phyloP scores from a whole-genome alignment of 1,140 invertebrate species.

The Fopius arisanus region DNA sequence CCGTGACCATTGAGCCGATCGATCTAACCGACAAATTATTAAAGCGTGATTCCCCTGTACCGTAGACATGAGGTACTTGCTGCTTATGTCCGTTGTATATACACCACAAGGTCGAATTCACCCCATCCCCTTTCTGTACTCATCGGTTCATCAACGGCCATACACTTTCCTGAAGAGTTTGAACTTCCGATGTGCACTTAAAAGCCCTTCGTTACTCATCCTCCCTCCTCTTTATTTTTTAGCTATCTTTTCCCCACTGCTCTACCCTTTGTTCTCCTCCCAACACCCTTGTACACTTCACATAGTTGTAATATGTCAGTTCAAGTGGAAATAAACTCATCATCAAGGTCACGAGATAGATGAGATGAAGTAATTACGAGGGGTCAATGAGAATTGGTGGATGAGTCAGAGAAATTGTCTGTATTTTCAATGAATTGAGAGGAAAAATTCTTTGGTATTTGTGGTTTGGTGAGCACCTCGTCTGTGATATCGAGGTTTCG shows the following conservation, averaged over 20 bases:
- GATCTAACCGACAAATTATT: conserved; percentile 46
- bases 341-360: not conserved
- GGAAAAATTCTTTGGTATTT: not conserved
- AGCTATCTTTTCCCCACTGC: not conserved
- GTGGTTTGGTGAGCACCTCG: not conserved
- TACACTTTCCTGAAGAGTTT: conserved; percentile 2
- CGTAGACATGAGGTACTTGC: not conserved
- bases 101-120: conserved; percentile 23
- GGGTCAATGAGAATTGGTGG: not conserved
- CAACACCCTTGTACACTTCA: not conserved
- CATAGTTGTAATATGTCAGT: not conserved
- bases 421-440: not conserved
- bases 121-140: not conserved
- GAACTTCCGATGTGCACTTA: not conserved
- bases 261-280: not conserved
- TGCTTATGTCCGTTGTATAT: conserved; percentile 14
- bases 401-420: not conserved
- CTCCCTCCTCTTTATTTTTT: not conserved
- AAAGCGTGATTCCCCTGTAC: conserved; percentile 24
- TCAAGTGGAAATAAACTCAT: conserved; percentile 2
- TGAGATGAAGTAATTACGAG: not conserved
- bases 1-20: conserved; percentile 45
- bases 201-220: not conserved
- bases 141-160: not conserved
- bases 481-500: not conserved